A percentile compares a stretch with the other conserved stretches of the same genome.
These are phyloP conservation scores for Chymomyza caudatula DNA, from an alignment of 2,888 invertebrate genomes.

Conservation along the genomic window DNA sequence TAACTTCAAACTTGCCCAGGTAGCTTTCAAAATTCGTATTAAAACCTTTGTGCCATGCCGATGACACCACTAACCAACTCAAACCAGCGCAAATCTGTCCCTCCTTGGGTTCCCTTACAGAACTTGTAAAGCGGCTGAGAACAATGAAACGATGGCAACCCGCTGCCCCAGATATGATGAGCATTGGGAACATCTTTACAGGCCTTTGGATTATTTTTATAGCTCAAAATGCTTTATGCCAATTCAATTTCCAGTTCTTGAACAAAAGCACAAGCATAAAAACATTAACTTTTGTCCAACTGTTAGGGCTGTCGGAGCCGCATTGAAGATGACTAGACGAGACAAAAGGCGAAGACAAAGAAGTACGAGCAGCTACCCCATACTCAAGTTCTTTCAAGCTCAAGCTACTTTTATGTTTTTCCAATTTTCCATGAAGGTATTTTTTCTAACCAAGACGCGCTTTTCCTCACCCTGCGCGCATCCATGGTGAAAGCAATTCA, in stretches of 20 bases:
- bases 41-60: background rate
- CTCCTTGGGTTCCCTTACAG: background rate
- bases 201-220: slow-evolving; percentile 33
- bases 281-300: slow-evolving; percentile 61
- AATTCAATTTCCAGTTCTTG: slow-evolving; percentile 58
- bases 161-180: slow-evolving; percentile 39
- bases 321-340: slow-evolving; percentile 3
- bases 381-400: slow-evolving; percentile 5
- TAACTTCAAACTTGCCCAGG: background rate
- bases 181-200: slow-evolving; percentile 30
- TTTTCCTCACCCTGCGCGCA: slow-evolving; percentile 19
- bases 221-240: slow-evolving; percentile 41
- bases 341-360: background rate
- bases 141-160: slow-evolving; percentile 33
- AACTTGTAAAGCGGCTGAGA: slow-evolving; percentile 1
- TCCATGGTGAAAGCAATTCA: slow-evolving; percentile 52
- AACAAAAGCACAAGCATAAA: slow-evolving; percentile 60
- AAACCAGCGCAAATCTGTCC: background rate
- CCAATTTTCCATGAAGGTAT: slow-evolving; percentile 51
- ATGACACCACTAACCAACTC: background rate
- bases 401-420: slow-evolving; percentile 59
- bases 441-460: slow-evolving; percentile 3
- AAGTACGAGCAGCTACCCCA: background rate
- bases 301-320: slow-evolving; percentile 5
- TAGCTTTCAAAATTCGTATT: background rate